phyloP scores from a whole-genome alignment of 2,888 invertebrate genomes.

The Eurytoma adleriae region DNA sequence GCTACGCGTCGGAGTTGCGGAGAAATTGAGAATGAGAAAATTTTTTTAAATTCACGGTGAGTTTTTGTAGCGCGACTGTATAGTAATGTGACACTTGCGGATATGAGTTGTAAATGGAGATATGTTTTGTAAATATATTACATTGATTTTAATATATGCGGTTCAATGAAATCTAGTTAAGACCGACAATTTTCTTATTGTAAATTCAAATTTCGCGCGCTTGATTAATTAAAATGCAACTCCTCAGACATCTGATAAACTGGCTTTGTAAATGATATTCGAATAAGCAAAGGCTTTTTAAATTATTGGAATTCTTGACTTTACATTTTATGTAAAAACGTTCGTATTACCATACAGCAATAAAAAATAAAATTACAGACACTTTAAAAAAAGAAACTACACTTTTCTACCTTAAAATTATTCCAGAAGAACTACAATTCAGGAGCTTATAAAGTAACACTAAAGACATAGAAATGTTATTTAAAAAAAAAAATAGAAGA shows the following conservation, averaged over 20 bases:
- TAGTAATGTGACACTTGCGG: neutral
- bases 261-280: slow-evolving; percentile 21
- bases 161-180: neutral
- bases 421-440: neutral
- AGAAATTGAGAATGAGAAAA: neutral
- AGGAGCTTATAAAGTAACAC: neutral
- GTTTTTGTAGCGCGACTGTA: neutral
- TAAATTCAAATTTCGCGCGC: slow-evolving; percentile 47
- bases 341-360: no score
- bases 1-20: neutral
- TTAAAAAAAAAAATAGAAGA: neutral
- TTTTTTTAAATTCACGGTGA: neutral
- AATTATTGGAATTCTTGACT: no score
- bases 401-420: neutral
- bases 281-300: no score
- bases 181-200: neutral
- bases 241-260: slow-evolving; percentile 12
- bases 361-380: neutral
- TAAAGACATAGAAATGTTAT: neutral
- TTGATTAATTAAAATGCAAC: neutral
- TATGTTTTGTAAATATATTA: neutral
- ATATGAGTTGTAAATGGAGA: neutral
- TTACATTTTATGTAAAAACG: no score
- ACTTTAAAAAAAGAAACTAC: neutral
- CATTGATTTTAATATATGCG: neutral